Evolutionary conservation across 1,140 invertebrate genomes (phyloP), one percentile per base, ranked within the genome.

Genomic region (Ectropis grisescens): DNA sequence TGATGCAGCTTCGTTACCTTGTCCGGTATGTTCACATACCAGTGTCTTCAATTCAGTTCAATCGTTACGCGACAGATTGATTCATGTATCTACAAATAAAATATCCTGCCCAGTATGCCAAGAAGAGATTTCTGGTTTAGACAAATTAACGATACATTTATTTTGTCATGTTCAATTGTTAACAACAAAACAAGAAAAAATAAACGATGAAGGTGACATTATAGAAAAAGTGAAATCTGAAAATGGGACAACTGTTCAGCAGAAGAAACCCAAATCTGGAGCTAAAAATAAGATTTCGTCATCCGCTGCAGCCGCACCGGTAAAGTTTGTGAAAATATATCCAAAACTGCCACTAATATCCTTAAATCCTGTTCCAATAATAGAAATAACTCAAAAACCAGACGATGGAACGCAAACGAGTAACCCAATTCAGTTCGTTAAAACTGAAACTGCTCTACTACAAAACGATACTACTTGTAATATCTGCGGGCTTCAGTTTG

Each of bases 101-200:
- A 68, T 93, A 31, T 62, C 83, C 16, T 94, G 92, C 74, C 91
- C 91, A 8, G 84, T 93, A 13, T 94, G 92, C 60, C 86, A 88
- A 41, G 91, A 93, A 55, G 71, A 88, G 35, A 78, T 93, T 3
- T 67, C 86, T 32, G 91, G 92, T 2, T 85, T 94, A 33, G 92
- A 93, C 71, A 93, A 94, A 76, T 79, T 93, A n/a, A 93, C 91
- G 1, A 92, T 93, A 54, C 92, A 94, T 74, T 71, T 94, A 40
- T 92, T 93, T 52, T 87, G 87, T 13, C 91, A 93, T 62, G 65
- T 78, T 15, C 68, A 69, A 39, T 37, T 76, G 25, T 35, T 69
- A 43, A 33, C 50, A 7, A 29, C 31, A 25, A 54, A 56, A 41
- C 29, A 33, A 22, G 5, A 34, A 23, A 37, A 46, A 33, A 47